These are phyloP conservation scores for Hyperopisus bebe DNA, from an alignment of 2,113 vertebrate species.

Conservation along the genomic window DNA sequence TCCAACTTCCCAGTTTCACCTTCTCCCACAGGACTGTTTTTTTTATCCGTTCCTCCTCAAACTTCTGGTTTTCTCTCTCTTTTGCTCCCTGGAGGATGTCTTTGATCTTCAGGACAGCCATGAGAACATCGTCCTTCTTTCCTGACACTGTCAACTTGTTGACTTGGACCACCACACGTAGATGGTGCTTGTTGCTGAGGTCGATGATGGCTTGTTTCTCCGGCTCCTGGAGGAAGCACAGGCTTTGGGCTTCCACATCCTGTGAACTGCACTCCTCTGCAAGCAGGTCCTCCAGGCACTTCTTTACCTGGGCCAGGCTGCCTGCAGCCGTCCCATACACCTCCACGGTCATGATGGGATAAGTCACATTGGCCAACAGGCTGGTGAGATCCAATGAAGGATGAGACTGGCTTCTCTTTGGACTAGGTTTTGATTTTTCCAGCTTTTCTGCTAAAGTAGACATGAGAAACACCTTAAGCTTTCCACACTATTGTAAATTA, in stretches of 20 bases:
- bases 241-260: conserved; percentile 21
- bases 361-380: conserved; percentile 8
- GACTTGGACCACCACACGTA: conserved; percentile 22
- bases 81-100: conserved; percentile 28
- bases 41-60: conserved; percentile 34
- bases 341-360: conserved; percentile 32
- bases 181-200: conserved; percentile 31
- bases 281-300: conserved; percentile 38
- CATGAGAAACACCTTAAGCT: background rate
- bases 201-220: conserved; percentile 33
- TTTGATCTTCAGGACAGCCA: conserved; percentile 31
- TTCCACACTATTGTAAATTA: background rate
- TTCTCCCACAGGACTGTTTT: conserved; percentile 42
- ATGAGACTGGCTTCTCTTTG: background rate
- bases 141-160: conserved; percentile 38
- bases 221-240: conserved; percentile 15
- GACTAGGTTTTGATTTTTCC: background rate
- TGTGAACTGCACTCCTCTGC: conserved; percentile 32
- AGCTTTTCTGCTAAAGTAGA: background rate
- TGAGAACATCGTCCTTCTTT: conserved; percentile 37
- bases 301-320: conserved; percentile 29
- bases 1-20: conserved; percentile 20
- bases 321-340: conserved; percentile 27
- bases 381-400: background rate
- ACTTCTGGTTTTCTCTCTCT: conserved; percentile 22